Evolutionary conservation across 2,113 vertebrate species (phyloP), one percentile per base, ranked within the genome.

Genomic region (Porphyrio hochstetteri): DNA sequence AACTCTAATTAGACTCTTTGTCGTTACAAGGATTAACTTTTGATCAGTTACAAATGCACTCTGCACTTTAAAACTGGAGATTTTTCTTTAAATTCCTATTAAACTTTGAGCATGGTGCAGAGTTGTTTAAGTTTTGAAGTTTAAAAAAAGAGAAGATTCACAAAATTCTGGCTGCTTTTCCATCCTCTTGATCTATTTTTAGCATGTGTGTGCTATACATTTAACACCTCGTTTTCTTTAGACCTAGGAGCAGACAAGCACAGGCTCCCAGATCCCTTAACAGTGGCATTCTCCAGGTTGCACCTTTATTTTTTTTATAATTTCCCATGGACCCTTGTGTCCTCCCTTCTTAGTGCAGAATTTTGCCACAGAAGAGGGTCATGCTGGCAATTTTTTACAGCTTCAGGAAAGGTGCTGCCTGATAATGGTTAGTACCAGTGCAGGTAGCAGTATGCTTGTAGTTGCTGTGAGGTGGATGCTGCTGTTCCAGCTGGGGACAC

Each of bases 341-440:
- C 2, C 18, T 89, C 31, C 55, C 17, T 65, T 82, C 35, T 86
- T 40, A 76, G 40, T 21, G 24, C 29, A 59, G 61, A 36, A 13
- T 42, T 86, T 55, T 13, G 10, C 44, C 6, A 7, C 14, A 5
- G 70, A 78, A 57, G 29, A 64, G 55, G 13, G 44, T 82, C 60
- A 35, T 57, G 15, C 57, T 90, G 71, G 24, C 4, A 2, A 27
- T 68, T 87, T 82, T 76, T 90, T 46, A 82, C 44, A 40, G 28
- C 21, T 65, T 83, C 24, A 61, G 25, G 40, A 60, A 61, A 28
- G 59, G 11, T 17, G 35, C 24, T 72, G 42, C 16, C n/a, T 48
- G 6, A 3, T 24, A 25, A 21, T 63, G 40, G 25, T 64, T 68
- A 17, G 13, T 87, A 35, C 33, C 53, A 60, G 8, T 0, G 0